A percentile compares a stretch with the other conserved stretches of the same genome.
Conservation (phyloP, 2,113 vertebrate species). For the Pitta sordida region DNA sequence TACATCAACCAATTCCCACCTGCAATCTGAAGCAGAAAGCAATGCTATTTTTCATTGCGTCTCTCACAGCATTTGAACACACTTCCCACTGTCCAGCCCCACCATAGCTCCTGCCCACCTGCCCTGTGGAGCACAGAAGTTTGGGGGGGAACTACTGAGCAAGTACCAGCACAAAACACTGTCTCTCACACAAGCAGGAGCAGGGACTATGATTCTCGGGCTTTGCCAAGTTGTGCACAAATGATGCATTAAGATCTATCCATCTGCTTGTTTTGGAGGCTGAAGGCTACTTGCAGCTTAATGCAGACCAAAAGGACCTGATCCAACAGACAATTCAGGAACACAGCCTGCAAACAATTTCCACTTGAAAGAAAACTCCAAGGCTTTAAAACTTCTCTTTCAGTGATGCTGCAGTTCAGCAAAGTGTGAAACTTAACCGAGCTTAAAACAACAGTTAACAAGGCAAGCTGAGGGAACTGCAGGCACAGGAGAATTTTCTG, state of each 20-base stretch:
- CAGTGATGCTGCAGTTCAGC: not conserved
- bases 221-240: not conserved
- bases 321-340: not conserved
- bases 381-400: not conserved
- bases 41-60: not conserved
- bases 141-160: not conserved
- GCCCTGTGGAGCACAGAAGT: not conserved
- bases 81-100: not conserved
- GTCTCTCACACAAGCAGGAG: fast-evolving
- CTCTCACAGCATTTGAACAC: not conserved
- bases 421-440: not conserved
- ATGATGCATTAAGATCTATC: not conserved
- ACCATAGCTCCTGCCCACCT: not conserved
- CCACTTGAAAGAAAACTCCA: not conserved
- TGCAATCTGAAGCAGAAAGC: not conserved
- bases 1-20: not conserved
- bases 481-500: not conserved
- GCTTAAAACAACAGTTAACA: not conserved
- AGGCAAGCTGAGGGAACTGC: not conserved
- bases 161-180: not conserved
- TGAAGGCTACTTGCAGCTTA: not conserved
- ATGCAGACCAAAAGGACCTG: not conserved
- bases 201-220: not conserved
- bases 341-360: not conserved
- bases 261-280: not conserved